phyloP scores from a whole-genome alignment of 1,140 invertebrate genomes.

The Polypedilum pembai region DNA sequence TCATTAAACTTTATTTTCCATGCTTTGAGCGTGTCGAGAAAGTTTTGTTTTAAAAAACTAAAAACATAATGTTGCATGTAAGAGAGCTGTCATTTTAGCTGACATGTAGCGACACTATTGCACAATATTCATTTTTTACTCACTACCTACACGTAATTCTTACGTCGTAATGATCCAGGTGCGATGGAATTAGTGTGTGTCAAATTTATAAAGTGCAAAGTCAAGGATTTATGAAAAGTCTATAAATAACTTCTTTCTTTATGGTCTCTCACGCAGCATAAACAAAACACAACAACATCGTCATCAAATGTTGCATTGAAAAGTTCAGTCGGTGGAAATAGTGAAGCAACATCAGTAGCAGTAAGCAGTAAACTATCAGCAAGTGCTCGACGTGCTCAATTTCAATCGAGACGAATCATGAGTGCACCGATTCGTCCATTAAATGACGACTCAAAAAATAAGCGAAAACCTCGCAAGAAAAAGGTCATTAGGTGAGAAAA shows the following conservation, averaged over 20 bases:
- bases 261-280: background rate
- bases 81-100: slow-evolving; percentile 1
- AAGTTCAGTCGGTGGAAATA: background rate
- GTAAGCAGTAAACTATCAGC: background rate
- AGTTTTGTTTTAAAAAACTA: too few species aligned
- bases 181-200: background rate
- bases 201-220: background rate
- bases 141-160: background rate
- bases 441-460: slow-evolving; percentile 38
- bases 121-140: slow-evolving; percentile 3
- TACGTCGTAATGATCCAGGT: background rate
- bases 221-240: background rate
- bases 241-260: background rate
- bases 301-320: slow-evolving; percentile 16
- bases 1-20: too few species aligned
- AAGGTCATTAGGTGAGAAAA: slow-evolving; percentile 34
- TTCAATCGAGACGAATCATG: slow-evolving; percentile 37
- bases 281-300: background rate
- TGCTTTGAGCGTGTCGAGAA: too few species aligned
- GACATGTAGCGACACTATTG: slow-evolving; percentile 16
- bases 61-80: background rate
- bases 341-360: background rate
- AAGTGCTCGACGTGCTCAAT: slow-evolving; percentile 25
- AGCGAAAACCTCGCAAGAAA: slow-evolving; percentile 38
- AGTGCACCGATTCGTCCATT: slow-evolving; percentile 40